Conservation (phyloP, 2,113 vertebrate genomes). For the Columba janthina region DNA sequence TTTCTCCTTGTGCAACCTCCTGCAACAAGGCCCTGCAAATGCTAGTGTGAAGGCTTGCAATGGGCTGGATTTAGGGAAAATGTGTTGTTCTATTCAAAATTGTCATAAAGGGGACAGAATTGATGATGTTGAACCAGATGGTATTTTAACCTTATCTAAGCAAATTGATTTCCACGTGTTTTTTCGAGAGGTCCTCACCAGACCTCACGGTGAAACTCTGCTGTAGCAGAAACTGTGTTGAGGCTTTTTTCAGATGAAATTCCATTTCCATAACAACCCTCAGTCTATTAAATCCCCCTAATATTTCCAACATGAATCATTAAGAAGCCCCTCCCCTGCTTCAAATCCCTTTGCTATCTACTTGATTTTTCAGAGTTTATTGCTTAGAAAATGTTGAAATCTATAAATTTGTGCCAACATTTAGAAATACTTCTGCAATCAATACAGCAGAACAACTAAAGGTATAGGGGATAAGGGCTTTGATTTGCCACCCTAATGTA, state of each 20-base stretch:
- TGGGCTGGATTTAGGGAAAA: not conserved
- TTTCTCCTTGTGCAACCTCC: not conserved
- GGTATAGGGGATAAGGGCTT: not conserved
- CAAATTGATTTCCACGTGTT: not conserved
- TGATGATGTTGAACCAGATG: not conserved
- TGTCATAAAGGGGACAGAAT: not conserved
- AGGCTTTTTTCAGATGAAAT: not conserved
- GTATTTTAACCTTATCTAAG: not conserved
- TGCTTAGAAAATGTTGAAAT: not conserved
- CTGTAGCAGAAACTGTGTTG: not conserved
- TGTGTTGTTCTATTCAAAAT: not conserved
- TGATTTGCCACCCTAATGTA: not conserved
- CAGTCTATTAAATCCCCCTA: not conserved
- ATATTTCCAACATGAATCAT: not conserved
- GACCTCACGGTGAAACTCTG: not conserved
- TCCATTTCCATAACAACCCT: not conserved
- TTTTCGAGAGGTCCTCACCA: not conserved
- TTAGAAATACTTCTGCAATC: not conserved
- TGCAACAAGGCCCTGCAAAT: not conserved
- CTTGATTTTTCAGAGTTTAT: not conserved
- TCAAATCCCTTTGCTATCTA: not conserved
- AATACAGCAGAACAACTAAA: not conserved
- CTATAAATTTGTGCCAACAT: not conserved
- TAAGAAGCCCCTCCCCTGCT: not conserved
- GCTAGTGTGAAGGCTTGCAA: not conserved